These are phyloP conservation scores for Eulithis testata DNA, from an alignment of 2,888 invertebrate species.

Conservation along the genomic window DNA sequence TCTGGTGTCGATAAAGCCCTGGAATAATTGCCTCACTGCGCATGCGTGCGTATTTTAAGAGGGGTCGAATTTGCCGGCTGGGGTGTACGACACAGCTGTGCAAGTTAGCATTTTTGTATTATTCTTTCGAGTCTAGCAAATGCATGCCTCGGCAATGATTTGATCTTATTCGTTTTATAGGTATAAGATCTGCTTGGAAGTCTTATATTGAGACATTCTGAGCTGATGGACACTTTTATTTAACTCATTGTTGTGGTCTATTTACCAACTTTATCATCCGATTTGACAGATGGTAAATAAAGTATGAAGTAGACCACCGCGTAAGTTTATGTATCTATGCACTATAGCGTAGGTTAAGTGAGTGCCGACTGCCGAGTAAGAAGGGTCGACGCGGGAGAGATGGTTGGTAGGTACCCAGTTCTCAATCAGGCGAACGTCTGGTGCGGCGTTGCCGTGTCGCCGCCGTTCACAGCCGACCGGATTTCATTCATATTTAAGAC, in stretches of 20 bases:
- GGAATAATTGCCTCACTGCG: conserved; percentile 71
- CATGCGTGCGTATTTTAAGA: conserved; percentile 77
- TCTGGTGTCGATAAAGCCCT: conserved; percentile 60
- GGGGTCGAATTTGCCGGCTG: conserved; percentile 69
- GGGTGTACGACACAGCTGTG: conserved; percentile 78
- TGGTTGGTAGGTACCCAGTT: conserved; percentile 62
- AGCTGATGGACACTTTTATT: background rate
- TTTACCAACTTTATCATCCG: conserved; percentile 23
- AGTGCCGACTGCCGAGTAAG: conserved; percentile 49
- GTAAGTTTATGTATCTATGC: conserved; percentile 42
- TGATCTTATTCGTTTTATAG: background rate
- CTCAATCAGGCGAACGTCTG: conserved; percentile 82
- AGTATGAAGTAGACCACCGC: conserved; percentile 51
- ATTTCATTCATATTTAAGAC: conserved; percentile 84
- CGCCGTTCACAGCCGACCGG: conserved; percentile 77
- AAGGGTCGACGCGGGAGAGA: conserved; percentile 75
- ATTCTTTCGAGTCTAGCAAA: conserved; percentile 27
- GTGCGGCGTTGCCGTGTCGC: conserved; percentile 78
- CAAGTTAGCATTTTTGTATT: conserved; percentile 40
- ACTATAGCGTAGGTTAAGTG: conserved; percentile 43
- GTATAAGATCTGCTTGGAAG: background rate
- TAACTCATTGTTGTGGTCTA: conserved; percentile 1
- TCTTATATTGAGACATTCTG: background rate
- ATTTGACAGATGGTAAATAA: conserved; percentile 41
- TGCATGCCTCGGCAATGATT: background rate